Conservation (phyloP, 2,888 invertebrate species). For the Platynereis dumerilii region DNA sequence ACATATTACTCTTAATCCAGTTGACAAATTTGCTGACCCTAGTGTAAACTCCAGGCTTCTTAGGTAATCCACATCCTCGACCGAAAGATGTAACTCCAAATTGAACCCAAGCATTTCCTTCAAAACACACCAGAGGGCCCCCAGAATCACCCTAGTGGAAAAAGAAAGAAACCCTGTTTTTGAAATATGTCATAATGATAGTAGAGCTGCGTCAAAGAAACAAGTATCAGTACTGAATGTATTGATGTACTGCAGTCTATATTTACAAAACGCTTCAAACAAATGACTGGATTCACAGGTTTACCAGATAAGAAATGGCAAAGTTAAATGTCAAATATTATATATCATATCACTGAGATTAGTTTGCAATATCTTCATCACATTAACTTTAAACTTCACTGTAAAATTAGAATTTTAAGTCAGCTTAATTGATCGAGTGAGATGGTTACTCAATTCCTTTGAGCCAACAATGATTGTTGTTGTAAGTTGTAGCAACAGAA, state of each 20-base stretch:
- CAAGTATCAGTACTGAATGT: background rate
- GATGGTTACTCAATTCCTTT: no score
- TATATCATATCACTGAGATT: no score
- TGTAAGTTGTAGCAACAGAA: no score
- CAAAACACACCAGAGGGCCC: slow-evolving; percentile 37
- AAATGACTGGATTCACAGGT: no score
- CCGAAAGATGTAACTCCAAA: slow-evolving; percentile 39
- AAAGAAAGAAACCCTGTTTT: background rate
- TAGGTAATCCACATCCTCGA: slow-evolving; percentile 35
- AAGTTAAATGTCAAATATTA: no score
- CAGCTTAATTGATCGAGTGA: no score
- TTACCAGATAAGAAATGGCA: no score
- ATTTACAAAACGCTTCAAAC: no score
- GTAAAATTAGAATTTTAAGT: no score
- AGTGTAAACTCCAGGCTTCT: slow-evolving; percentile 38
- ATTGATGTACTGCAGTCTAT: background rate
- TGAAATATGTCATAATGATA: background rate
- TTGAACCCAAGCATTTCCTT: slow-evolving; percentile 33
- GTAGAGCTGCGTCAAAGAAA: background rate
- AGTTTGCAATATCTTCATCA: no score
- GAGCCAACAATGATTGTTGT: no score
- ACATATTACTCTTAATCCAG: slow-evolving; percentile 30
- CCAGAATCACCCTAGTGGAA: slow-evolving; percentile 36
- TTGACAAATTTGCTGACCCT: slow-evolving; percentile 31
- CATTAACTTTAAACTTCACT: no score